These are phyloP conservation scores for Micromussa lordhowensis DNA, from an alignment of 92 coral and sea anemone genomes.

Conservation along the genomic window DNA sequence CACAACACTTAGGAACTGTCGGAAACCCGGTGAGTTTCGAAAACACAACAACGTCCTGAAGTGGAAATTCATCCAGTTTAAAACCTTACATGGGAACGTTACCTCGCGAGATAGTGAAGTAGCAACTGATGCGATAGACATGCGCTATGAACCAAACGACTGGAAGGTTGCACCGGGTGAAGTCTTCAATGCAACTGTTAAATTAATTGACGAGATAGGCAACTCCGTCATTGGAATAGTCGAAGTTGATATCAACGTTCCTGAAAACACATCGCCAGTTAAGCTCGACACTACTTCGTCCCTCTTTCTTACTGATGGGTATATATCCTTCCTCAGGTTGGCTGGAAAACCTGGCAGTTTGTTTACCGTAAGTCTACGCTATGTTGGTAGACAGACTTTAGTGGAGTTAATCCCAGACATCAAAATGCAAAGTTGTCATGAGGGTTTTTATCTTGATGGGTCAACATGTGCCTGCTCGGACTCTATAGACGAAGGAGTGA, in stretches of 20 bases:
- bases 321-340: constrained; percentile 55
- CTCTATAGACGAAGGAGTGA: not conserved
- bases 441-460: constrained; percentile 54
- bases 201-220: constrained; percentile 81
- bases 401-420: constrained; percentile 49
- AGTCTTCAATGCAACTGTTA: constrained; percentile 69
- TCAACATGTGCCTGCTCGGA: constrained; percentile 66
- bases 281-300: constrained; percentile 63
- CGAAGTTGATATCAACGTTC: constrained; percentile 46
- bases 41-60: constrained; percentile 67
- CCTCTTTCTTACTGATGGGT: constrained; percentile 68
- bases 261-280: constrained; percentile 13
- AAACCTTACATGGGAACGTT: constrained; percentile 34
- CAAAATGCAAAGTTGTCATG: constrained; percentile 60
- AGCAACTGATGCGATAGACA: constrained; percentile 82
- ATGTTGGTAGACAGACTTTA: constrained; percentile 69
- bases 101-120: constrained; percentile 60
- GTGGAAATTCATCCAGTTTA: constrained; percentile 77
- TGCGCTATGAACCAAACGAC: constrained; percentile 49
- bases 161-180: constrained; percentile 89
- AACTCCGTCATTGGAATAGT: constrained; percentile 85
- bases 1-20: constrained; percentile 83
- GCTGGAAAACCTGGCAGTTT: constrained; percentile 54
- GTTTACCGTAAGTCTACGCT: constrained; percentile 62
- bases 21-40: constrained; percentile 70